A percentile compares a stretch with the other conserved stretches of the same genome.
Conservation (phyloP, 2,888 invertebrate species). For the Capitulum mitella region DNA sequence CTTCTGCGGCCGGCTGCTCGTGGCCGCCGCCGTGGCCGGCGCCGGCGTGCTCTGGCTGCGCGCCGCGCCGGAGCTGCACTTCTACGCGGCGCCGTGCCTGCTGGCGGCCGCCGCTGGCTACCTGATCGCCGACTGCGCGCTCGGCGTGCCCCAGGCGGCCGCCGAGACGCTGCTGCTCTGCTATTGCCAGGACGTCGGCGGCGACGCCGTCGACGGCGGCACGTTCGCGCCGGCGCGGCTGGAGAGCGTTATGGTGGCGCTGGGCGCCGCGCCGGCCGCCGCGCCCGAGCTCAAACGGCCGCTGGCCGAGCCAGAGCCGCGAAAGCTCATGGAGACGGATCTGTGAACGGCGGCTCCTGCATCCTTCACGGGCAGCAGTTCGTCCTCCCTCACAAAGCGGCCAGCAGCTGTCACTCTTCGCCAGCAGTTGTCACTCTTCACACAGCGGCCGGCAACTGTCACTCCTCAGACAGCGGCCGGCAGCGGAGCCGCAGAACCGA, state of each 20-base stretch:
- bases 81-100: background rate
- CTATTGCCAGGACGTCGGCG: slow-evolving; percentile 68
- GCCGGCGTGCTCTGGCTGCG: background rate
- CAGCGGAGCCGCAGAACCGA: too few species aligned
- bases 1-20: slow-evolving; percentile 76
- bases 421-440: too few species aligned
- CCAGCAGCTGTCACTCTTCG: too few species aligned
- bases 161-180: slow-evolving; percentile 89
- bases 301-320: background rate
- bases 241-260: background rate
- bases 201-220: background rate
- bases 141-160: slow-evolving; percentile 92
- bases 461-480: too few species aligned
- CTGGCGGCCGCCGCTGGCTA: slow-evolving; percentile 62
- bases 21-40: slow-evolving; percentile 50
- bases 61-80: background rate
- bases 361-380: too few species aligned
- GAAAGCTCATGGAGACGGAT: too few species aligned
- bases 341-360: too few species aligned
- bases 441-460: too few species aligned
- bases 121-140: slow-evolving; percentile 79
- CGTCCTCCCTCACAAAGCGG: too few species aligned
- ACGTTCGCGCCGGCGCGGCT: background rate
- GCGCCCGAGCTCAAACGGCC: background rate
- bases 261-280: background rate